A percentile compares a stretch with the other conserved stretches of the same genome.
Evolutionary conservation across 2,113 vertebrate genomes (phyloP).

Genomic region (Lophius piscatorius): DNA sequence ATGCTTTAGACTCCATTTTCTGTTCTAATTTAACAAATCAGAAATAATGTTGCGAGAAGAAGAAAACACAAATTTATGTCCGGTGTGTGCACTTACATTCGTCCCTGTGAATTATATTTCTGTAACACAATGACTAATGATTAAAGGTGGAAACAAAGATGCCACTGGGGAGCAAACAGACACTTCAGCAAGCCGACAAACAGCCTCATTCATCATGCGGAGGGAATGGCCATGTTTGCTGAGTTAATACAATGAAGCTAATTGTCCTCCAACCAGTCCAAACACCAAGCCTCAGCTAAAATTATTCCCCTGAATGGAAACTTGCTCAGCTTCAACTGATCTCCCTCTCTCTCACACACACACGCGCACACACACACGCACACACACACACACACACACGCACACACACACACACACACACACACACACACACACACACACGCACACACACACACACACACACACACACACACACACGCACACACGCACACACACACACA

Average conservation of each 20-base stretch:
- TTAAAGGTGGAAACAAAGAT: slow-evolving; percentile 78
- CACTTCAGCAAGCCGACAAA: slow-evolving; percentile 73
- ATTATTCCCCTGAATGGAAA: slow-evolving; percentile 71
- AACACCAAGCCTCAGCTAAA: slow-evolving; percentile 77
- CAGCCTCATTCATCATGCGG: slow-evolving; percentile 78
- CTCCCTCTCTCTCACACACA: slow-evolving; percentile 24
- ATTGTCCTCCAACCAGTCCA: slow-evolving; percentile 77
- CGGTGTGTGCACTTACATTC: slow-evolving; percentile 60
- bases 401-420: slow-evolving; percentile 8
- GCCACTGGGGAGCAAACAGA: slow-evolving; percentile 75
- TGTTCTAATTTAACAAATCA: slow-evolving; percentile 48
- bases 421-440: slow-evolving; percentile 5
- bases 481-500: slow-evolving; percentile 2
- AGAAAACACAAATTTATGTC: slow-evolving; percentile 50
- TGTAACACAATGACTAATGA: slow-evolving; percentile 76
- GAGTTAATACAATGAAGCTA: slow-evolving; percentile 80
- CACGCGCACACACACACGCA: slow-evolving; percentile 14
- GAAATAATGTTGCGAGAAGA: slow-evolving; percentile 41
- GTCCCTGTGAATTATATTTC: slow-evolving; percentile 69
- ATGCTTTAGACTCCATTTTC: slow-evolving; percentile 34
- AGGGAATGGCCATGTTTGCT: slow-evolving; percentile 76
- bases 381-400: not conserved
- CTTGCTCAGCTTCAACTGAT: slow-evolving; percentile 66
- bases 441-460: slow-evolving; percentile 1
- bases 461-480: slow-evolving; percentile 5